Percentiles rank a stretch among this genome's conserved stretches.
Conservation (phyloP, 2,888 invertebrate species). For the Euplexia lucipara region DNA sequence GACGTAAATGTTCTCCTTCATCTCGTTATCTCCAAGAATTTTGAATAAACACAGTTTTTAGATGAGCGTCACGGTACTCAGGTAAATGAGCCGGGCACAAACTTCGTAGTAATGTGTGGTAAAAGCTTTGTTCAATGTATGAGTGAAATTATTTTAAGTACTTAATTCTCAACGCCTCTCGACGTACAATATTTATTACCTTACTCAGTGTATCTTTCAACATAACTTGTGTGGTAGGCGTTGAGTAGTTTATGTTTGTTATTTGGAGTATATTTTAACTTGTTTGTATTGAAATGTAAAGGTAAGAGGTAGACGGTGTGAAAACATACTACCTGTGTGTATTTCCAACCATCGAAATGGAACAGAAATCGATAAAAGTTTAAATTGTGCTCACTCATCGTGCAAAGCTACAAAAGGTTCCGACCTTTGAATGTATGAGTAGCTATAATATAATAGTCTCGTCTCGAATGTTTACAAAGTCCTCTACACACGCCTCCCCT, state of each 20-base stretch:
- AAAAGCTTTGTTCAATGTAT: conserved; percentile 55
- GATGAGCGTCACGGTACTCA: conserved; percentile 46
- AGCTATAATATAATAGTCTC: conserved; percentile 69
- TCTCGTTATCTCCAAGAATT: conserved; percentile 77
- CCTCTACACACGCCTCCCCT: conserved; percentile 71
- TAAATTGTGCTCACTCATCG: conserved; percentile 64
- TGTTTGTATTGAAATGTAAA: conserved; percentile 32
- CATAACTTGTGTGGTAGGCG: conserved; percentile 62
- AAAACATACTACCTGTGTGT: conserved; percentile 12
- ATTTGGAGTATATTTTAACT: conserved; percentile 48
- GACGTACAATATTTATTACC: conserved; percentile 58
- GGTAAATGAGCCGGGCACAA: conserved; percentile 55
- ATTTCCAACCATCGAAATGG: conserved; percentile 29
- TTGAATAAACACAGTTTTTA: conserved; percentile 73
- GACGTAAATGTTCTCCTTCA: conserved; percentile 82
- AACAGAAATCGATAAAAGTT: conserved; percentile 57
- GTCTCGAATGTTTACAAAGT: conserved; percentile 84
- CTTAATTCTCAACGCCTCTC: conserved; percentile 60
- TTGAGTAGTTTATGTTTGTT: conserved; percentile 61
- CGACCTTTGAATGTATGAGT: conserved; percentile 67
- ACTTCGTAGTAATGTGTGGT: conserved; percentile 54
- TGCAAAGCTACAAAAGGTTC: conserved; percentile 62
- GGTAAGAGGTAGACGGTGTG: conserved; percentile 5
- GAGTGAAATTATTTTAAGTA: conserved; percentile 60
- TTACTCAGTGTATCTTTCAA: conserved; percentile 60